Evolutionary conservation across 2,888 invertebrate species (phyloP), one percentile per base, ranked within the genome.

Genomic region (Diarsia brunnea): DNA sequence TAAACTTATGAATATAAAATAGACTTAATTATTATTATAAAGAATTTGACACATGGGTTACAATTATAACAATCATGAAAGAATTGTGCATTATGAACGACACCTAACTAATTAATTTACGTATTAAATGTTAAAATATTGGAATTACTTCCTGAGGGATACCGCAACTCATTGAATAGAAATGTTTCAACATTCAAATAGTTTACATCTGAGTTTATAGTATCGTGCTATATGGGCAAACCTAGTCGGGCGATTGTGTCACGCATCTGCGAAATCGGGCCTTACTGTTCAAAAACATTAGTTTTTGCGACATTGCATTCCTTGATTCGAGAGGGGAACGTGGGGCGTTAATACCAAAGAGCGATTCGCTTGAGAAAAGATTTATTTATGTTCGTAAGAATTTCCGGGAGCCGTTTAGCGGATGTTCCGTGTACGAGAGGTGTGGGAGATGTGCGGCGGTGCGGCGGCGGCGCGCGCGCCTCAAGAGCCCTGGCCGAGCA

Each of bases 121-220:
- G 92, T 93, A 93, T 93, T 89, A 91, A 92, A 92, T 92, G 89
- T 92, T 90, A 89, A 89, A 69, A 84, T 86, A 93, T 93, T 94
- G 95, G 96, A 92, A 93, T 94, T 89, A 93, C 96, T 96, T 96
- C 96, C 96, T 96, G 96, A 96, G 92, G 96, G 95, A 94, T 93
- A 94, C 96, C 96, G 95, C 95, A 93, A 92, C 91, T 89, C 86
- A 89, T 84, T 86, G 79, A 85, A 73, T 77, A 75, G 24, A 74
- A 90, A 89, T 88, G 82, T 89, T 89, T 90, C 82, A 89, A 87
- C 91, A 89, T 91, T 88, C 84, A 89, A 90, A 90, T 82, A 88
- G 89, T 91, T 89, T 71, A 91, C 90, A 92, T 90, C 89, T 83
- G 89, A 92, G 90, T 91, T 88, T 90, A 89, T 88, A 87, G 89